Evolutionary conservation across 2,888 invertebrate genomes (phyloP), one percentile per base, ranked within the genome.

Genomic region (Ferrisia virgata): DNA sequence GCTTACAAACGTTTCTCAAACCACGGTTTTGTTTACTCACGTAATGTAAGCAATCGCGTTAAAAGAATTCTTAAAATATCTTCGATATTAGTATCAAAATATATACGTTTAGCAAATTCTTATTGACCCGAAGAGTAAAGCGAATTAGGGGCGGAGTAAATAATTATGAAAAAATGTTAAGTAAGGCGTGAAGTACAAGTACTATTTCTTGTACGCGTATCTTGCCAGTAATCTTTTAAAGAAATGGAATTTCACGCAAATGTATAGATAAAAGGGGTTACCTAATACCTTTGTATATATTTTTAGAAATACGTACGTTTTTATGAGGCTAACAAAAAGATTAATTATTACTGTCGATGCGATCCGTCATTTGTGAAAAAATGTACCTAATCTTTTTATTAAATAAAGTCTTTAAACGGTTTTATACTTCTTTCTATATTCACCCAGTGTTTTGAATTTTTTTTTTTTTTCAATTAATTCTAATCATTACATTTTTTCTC

Each of bases 41-140:
- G n/a, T 72, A 72, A 33, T 18, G 72, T 72, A 72, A 72, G 72
- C 72, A 72, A 72, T 72, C 31, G 72, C 5, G 33, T 72, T 33
- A 72, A 72, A 64, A 64, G 58, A 64, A 64, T 64, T 64, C 58
- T 64, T 64, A 64, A 72, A 72, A 72, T 72, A 72, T 72, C 72
- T 25, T 64, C 72, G 4, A 33, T 25, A 64, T 25, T 64, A 28
- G 72, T 72, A 72, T 72, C 13, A 72, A 72, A 72, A 72, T 72
- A 33, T n/a, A n/a, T 36, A 72, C 33, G 33, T 72, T 72, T 72
- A 72, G 72, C 72, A 9, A 64, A 64, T 64, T 31, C 72, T n/a
- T 72, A 72, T 72, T 72, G 72, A 72, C 33, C 13, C 28, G 22
- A n/a, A 53, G 58, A 64, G 13, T 13, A 13, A 28, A 28, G 25